Base-by-base conservation (phyloP, 2,888 invertebrate species). In the Cylloceria caligata region DNA sequence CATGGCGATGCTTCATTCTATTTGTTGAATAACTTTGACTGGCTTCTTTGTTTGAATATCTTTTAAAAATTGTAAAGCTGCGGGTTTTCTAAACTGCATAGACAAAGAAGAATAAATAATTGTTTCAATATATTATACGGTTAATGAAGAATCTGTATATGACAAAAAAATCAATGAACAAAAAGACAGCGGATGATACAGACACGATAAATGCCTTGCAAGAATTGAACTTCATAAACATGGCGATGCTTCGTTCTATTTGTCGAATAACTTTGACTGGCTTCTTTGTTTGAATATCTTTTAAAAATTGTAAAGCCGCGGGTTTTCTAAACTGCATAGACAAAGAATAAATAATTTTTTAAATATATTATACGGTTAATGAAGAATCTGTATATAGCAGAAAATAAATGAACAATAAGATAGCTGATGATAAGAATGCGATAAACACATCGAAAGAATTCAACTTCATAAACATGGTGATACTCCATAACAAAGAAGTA, bases 401-500 rank as follows among this genome's bases (percentile, higher is more conserved):
- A 36, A 60, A 60, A 1, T 16, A 11, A 6, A 60, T 36, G n/a
- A 34, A 60, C 11, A 11, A 21, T 21, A 1, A 3, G 6, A 36
- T 1, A 34, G 19, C 16, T 24, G 7, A 34, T 11, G 11, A 60
- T 19, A 6, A 3, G 30, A n/a, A 47, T 16, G 4, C 16, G 30
- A 47, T 16, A 34, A 67, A 49, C n/a, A n/a, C n/a, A n/a, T n/a
- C n/a, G n/a, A 73, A 36, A 65, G 42, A 55, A 73, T 21, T 24
- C n/a, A 27, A 27, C 21, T 30, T 67, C 45, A 68, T 36, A 68
- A 68, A 68, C 27, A 11, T 27, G 11, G 27, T 57, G 24, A 21
- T 27, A n/a, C 45, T 39, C 47, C 75, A 67, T 45, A 75, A 67
- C 65, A 67, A 75, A 67, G 75, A 55, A 68, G 13, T 47, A 52